A percentile compares a stretch with the other conserved stretches of the same genome.
Evolutionary conservation across 1,140 invertebrate species (phyloP).

Genomic region (Bombyx mori): DNA sequence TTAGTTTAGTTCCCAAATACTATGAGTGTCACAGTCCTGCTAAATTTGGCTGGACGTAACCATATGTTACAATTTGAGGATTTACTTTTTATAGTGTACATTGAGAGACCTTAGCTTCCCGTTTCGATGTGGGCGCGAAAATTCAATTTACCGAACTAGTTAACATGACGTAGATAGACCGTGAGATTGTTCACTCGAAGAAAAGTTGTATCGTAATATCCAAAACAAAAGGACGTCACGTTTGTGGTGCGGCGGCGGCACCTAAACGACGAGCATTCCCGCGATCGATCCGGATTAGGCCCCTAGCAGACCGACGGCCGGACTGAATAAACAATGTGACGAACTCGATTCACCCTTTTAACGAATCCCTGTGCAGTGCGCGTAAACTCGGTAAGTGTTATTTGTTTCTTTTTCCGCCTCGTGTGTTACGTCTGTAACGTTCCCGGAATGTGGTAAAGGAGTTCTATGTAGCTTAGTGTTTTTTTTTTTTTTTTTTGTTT

Average conservation of each 20-base stretch:
- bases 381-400: slow-evolving; percentile 24
- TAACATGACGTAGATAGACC: no score
- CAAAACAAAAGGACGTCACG: neutral
- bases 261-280: slow-evolving; percentile 18
- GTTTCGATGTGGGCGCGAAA: no score
- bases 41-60: no score
- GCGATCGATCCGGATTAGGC: slow-evolving; percentile 32
- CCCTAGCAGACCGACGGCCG: slow-evolving; percentile 26
- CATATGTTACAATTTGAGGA: no score
- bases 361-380: slow-evolving; percentile 40
- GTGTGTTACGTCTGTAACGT: slow-evolving; percentile 4
- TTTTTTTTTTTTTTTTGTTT: no score
- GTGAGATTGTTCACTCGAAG: no score
- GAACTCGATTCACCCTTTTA: slow-evolving; percentile 48
- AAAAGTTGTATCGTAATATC: neutral
- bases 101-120: no score
- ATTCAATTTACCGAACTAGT: no score
- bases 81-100: no score
- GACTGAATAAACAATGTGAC: slow-evolving; percentile 62
- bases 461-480: neutral
- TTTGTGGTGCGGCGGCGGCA: neutral
- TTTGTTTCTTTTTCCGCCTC: slow-evolving; percentile 16
- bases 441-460: slow-evolving; percentile 6
- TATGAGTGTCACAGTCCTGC: no score
- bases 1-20: no score